A percentile compares a stretch with the other conserved stretches of the same genome.
phyloP scores from a whole-genome alignment of 1,140 invertebrate species.

The Araneus ventricosus region DNA sequence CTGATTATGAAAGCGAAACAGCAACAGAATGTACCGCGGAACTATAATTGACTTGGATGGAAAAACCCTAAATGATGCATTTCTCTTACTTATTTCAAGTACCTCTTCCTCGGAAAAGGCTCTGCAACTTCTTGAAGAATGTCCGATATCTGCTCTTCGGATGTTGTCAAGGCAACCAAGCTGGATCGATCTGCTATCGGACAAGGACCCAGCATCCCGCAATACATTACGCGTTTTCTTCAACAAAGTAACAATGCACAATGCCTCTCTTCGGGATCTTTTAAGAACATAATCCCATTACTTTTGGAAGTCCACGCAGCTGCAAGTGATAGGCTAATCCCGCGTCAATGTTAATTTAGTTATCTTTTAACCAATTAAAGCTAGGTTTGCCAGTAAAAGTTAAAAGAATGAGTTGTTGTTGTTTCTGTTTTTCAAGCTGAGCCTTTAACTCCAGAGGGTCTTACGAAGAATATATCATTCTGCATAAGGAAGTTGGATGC shows the following conservation, averaged over 20 bases:
- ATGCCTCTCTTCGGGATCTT: not conserved
- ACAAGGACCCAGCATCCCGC: not conserved
- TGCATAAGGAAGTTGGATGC: no score
- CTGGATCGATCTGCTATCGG: constrained; percentile 40
- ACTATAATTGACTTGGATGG: not conserved
- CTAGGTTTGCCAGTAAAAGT: no score
- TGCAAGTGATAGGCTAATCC: no score
- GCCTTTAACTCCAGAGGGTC: no score
- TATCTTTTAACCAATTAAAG: no score
- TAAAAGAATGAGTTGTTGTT: no score
- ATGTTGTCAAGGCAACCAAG: constrained; percentile 56
- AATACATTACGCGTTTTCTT: constrained; percentile 4
- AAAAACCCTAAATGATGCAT: not conserved
- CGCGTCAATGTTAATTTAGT: no score
- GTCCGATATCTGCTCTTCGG: constrained; percentile 5
- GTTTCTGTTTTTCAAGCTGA: no score
- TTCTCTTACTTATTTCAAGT: not conserved
- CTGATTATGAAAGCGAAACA: no score
- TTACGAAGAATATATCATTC: no score
- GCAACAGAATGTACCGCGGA: no score
- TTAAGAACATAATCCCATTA: not conserved
- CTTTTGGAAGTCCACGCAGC: not conserved
- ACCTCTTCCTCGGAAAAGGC: not conserved
- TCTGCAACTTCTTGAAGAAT: not conserved
- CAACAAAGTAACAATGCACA: not conserved